Conservation (phyloP, 2,797 vertebrate species). For the Somateria mollissima region DNA sequence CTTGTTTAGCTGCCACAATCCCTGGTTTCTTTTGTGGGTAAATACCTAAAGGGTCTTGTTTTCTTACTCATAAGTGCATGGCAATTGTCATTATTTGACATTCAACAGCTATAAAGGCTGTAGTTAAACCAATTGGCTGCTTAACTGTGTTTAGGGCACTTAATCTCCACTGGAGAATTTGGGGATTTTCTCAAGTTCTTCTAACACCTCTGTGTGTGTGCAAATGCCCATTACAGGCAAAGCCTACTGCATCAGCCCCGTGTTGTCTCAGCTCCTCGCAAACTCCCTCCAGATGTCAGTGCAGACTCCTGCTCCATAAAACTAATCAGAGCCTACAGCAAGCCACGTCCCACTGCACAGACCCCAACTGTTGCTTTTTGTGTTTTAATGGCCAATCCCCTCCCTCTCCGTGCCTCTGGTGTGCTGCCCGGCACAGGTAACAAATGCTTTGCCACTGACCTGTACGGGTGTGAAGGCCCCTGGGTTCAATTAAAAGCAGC, state of each 20-base stretch:
- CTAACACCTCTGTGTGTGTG: background rate
- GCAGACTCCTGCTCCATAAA: conserved; percentile 26
- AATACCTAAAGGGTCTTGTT: background rate
- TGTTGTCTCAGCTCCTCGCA: background rate
- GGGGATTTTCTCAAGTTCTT: conserved; percentile 25
- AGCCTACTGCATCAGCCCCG: background rate
- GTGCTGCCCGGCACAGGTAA: conserved; percentile 52
- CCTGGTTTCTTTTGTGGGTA: background rate
- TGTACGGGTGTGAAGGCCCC: conserved; percentile 24
- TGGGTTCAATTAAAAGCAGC: conserved; percentile 51
- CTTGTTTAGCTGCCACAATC: background rate
- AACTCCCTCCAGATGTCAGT: conserved; percentile 53
- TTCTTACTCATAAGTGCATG: background rate
- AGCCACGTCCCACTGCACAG: background rate
- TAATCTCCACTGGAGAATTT: background rate
- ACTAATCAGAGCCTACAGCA: conserved; percentile 23
- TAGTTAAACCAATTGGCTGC: conserved; percentile 17
- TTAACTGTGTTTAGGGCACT: conserved; percentile 3
- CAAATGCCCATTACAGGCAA: background rate
- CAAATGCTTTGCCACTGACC: conserved; percentile 44
- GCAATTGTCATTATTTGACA: background rate
- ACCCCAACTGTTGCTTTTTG: conserved; percentile 40
- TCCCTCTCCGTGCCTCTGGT: conserved; percentile 17
- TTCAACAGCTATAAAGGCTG: background rate
- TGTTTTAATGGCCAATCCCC: background rate